Base-by-base conservation (phyloP, 2,888 invertebrate species). In the Urechis unicinctus region DNA sequence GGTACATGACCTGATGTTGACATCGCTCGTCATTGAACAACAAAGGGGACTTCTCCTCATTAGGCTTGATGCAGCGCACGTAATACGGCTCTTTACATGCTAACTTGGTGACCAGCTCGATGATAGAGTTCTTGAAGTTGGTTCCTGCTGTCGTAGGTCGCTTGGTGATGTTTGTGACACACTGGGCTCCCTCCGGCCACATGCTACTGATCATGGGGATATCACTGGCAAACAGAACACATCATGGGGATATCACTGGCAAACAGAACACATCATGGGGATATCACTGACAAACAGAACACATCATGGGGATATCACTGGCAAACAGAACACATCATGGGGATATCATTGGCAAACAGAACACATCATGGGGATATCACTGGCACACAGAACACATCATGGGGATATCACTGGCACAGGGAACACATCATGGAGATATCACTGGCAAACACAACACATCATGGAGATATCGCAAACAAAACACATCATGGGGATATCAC, bases 151-250 rank as follows among this genome's bases (percentile, higher is more conserved):
- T 97, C 26, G 88, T 83, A 0, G 97, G 97, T 1, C 97, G 84
- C 72, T 95, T 95, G 1, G 95, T 97, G 6, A 92, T 94, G 2
- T 52, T 85, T 42, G 86, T 85, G 67, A 96, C 91, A 70, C 91
- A 85, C 69, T 88, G 86, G 26, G 89, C 89, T 29, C 97, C 97
- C 78, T 97, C 97, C 0, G 95, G 96, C 94, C 95, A 97, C 93
- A 97, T 94, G 58, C 82, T 81, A 45, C 85, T 84, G 44, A 97
- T 82, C 64, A 90, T 85, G 24, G 80, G 73, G 79, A 92, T 88
- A 55, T 81, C 82, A 49, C 94, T 94, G 65, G 3, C 2, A 24
- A 22, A 48, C 48, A 26, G 25, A 2, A 13, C 9, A n/a, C 22
- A 6, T 5, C 50, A 50, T 36, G 6, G 13, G 5, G 21, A 29